Percentiles rank a stretch among this genome's conserved stretches.
phyloP scores from a whole-genome alignment of 1,140 invertebrate genomes.

The Frieseomelitta varia region DNA sequence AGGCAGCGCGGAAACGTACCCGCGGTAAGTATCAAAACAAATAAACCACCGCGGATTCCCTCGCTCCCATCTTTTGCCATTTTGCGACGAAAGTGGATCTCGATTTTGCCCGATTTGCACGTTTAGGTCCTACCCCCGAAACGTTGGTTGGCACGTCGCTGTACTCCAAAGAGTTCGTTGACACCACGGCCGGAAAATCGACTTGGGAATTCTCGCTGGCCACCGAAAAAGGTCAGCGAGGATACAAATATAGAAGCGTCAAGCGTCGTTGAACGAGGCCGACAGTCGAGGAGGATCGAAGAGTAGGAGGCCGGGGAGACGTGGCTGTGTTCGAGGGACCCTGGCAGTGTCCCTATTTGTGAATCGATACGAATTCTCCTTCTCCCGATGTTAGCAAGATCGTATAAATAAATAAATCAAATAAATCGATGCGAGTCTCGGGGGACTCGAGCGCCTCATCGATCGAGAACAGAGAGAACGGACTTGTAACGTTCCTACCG shows the following conservation, averaged over 20 bases:
- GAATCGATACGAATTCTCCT: constrained; percentile 11
- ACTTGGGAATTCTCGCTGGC: background rate
- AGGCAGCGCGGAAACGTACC: background rate
- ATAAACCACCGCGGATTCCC: background rate
- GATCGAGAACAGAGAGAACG: background rate
- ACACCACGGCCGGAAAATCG: constrained; percentile 6
- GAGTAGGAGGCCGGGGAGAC: background rate
- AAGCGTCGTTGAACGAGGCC: background rate
- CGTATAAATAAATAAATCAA: background rate
- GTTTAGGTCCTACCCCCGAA: background rate
- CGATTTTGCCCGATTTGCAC: background rate
- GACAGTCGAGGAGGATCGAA: background rate
- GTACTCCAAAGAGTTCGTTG: constrained; percentile 12
- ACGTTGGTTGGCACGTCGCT: no score
- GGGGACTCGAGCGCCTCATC: background rate
- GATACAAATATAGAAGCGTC: constrained; percentile 34
- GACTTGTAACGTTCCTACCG: constrained; percentile 1
- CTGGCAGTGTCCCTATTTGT: background rate
- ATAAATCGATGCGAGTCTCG: background rate
- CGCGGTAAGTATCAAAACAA: constrained; percentile 48
- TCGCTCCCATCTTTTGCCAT: background rate
- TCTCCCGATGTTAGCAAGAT: no score
- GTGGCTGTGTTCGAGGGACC: background rate
- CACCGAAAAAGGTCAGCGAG: constrained; percentile 11
- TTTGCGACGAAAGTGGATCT: background rate